Base-by-base conservation (phyloP, 2,113 vertebrate species). In the Hippocampus guttulatus region DNA sequence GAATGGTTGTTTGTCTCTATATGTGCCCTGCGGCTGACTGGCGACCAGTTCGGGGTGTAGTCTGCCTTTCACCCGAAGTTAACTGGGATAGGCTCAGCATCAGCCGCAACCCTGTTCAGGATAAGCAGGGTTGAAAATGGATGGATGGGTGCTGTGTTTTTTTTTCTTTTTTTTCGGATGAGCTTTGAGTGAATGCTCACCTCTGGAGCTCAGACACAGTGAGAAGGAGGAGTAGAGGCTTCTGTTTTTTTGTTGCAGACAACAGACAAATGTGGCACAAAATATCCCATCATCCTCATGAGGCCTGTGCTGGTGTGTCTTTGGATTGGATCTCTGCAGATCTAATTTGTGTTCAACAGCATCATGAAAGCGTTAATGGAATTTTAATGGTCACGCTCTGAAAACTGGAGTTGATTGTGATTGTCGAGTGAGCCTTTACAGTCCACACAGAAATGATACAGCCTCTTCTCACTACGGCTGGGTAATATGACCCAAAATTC, bases 241-340 rank as follows among this genome's bases (percentile, higher is more conserved):
- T 69, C 30, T 5, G 4, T 38, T 38, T 38, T 38, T 6, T 33
- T 71, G 71, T 74, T 76, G 69, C 65, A 25, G 47, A 67, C 68
- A 57, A 69, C 64, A 61, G 65, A 78, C 63, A 78, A 80, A 80
- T 74, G 64, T 79, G 64, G 73, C 74, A 54, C 74, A 81, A 85
- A 77, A 84, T 77, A 82, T 74, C 72, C 67, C 66, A 83, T 88
- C 67, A 77, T 66, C 70, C 77, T 77, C 14, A 21, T 72, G 47
- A 57, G 78, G 73, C 74, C 75, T 76, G 82, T 71, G 72, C 75
- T 61, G 76, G 80, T 74, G 74, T 23, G 66, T 76, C 16, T 73
- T 76, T 65, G 66, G 70, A 76, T 75, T 54, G 75, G 70, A 64
- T 41, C 40, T 45, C 40, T 21, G 40, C 40, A 64, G 63, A 67